Percentiles rank a stretch among this genome's conserved stretches.
phyloP scores from a whole-genome alignment of 53 echinoderm and acorn worm genomes.

The Glandiceps talaboti region DNA sequence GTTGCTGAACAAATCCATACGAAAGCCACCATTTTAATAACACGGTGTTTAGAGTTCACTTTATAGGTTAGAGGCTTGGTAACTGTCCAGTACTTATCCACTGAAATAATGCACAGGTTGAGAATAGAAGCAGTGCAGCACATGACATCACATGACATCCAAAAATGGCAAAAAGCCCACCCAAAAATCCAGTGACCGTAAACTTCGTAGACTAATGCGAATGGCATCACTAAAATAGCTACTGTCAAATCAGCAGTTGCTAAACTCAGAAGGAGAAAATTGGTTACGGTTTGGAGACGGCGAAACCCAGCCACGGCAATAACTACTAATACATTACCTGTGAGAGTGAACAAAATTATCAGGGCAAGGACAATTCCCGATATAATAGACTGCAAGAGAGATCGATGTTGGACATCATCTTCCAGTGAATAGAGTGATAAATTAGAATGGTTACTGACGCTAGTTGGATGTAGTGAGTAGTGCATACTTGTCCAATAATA shows the following conservation, averaged over 20 bases:
- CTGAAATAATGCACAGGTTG: constrained; percentile 41
- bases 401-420: too few species aligned
- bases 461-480: too few species aligned
- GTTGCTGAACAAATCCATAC: constrained; percentile 44
- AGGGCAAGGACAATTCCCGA: background rate
- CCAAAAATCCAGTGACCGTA: constrained; percentile 27
- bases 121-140: constrained; percentile 50
- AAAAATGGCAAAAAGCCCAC: constrained; percentile 31
- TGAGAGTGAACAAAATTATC: constrained; percentile 15
- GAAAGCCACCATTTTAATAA: constrained; percentile 23
- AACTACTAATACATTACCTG: constrained; percentile 38
- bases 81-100: constrained; percentile 48
- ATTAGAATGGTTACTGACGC: too few species aligned
- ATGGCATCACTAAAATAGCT: constrained; percentile 39
- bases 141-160: constrained; percentile 54
- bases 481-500: too few species aligned
- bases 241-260: constrained; percentile 44
- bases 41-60: constrained; percentile 29
- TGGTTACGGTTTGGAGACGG: constrained; percentile 30
- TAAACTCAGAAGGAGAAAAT: constrained; percentile 29
- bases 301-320: constrained; percentile 37
- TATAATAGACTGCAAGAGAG: background rate
- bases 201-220: constrained; percentile 26
- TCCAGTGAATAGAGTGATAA: too few species aligned
- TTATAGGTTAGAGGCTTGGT: constrained; percentile 36